Evolutionary conservation across 2,888 invertebrate genomes (phyloP).

Genomic region (Archaeoteleia sp.): DNA sequence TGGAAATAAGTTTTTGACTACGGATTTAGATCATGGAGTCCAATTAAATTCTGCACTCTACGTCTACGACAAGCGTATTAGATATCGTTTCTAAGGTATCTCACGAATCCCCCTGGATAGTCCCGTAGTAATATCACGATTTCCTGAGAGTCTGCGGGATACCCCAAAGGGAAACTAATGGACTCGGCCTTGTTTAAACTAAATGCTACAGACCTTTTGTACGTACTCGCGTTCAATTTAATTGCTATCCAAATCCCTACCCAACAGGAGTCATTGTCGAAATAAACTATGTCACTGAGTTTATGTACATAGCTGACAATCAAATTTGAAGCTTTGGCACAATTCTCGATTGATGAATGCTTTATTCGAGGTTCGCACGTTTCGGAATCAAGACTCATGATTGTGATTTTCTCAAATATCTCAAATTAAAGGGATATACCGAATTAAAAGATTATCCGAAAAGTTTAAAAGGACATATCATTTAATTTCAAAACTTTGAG

Average conservation of each 20-base stretch:
- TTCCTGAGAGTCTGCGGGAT: slow-evolving; percentile 29
- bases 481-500: too few species aligned
- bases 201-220: slow-evolving; percentile 38
- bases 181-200: slow-evolving; percentile 47
- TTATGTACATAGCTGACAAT: background rate
- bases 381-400: too few species aligned
- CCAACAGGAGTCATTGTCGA: slow-evolving; percentile 12
- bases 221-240: slow-evolving; percentile 23
- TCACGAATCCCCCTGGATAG: slow-evolving; percentile 25
- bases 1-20: slow-evolving; percentile 57
- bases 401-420: too few species aligned
- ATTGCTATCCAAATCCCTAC: slow-evolving; percentile 14
- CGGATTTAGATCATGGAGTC: slow-evolving; percentile 40
- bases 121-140: slow-evolving; percentile 41
- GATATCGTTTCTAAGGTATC: slow-evolving; percentile 36
- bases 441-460: too few species aligned
- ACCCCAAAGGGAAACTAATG: slow-evolving; percentile 50
- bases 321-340: background rate
- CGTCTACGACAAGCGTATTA: slow-evolving; percentile 24
- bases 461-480: too few species aligned
- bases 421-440: too few species aligned
- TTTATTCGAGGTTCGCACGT: background rate
- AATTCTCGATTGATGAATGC: slow-evolving; percentile 6
- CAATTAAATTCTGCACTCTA: slow-evolving; percentile 38
- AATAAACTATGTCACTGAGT: slow-evolving; percentile 12